Evolutionary conservation across 2,888 invertebrate species (phyloP).

Genomic region (Podotricha telesiphe): DNA sequence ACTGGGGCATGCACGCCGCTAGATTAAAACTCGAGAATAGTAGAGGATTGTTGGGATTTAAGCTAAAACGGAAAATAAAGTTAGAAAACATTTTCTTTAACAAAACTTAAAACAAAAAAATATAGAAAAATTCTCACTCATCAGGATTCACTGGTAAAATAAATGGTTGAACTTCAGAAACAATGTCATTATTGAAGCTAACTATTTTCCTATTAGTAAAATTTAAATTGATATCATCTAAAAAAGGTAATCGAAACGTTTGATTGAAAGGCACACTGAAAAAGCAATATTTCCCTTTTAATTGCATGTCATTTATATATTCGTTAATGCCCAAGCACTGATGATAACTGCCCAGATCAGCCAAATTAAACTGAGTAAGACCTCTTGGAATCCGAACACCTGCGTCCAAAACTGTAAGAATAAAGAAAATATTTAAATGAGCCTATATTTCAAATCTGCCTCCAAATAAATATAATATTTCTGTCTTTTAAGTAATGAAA

Average conservation of each 20-base stretch:
- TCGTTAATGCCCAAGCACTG: conserved; percentile 55
- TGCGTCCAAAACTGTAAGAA: conserved; percentile 52
- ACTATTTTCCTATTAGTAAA: conserved; percentile 28
- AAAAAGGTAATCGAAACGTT: conserved; percentile 43
- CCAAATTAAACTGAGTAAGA: conserved; percentile 48
- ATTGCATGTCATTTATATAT: conserved; percentile 40
- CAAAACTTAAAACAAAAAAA: neutral
- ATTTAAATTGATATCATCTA: conserved; percentile 12
- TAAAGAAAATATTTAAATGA: too few relatives aligned
- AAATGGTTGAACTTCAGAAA: conserved; percentile 27
- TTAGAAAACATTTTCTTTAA: too few relatives aligned
- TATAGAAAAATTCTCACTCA: conserved; percentile 21
- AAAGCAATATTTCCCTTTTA: conserved; percentile 63
- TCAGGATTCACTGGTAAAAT: conserved; percentile 7
- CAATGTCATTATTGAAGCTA: conserved; percentile 18
- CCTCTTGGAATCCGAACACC: conserved; percentile 56
- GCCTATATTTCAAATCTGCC: too few relatives aligned
- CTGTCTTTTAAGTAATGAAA: too few relatives aligned
- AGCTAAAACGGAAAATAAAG: conserved; percentile 30
- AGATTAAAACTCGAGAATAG: conserved; percentile 47
- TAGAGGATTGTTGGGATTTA: conserved; percentile 34
- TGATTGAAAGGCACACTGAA: conserved; percentile 52
- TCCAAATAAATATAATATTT: too few relatives aligned
- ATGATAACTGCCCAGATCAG: conserved; percentile 57
- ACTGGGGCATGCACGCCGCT: conserved; percentile 66